A percentile compares a stretch with the other conserved stretches of the same genome.
Conservation (phyloP, 2,113 vertebrate species). For the Notechis scutatus region DNA sequence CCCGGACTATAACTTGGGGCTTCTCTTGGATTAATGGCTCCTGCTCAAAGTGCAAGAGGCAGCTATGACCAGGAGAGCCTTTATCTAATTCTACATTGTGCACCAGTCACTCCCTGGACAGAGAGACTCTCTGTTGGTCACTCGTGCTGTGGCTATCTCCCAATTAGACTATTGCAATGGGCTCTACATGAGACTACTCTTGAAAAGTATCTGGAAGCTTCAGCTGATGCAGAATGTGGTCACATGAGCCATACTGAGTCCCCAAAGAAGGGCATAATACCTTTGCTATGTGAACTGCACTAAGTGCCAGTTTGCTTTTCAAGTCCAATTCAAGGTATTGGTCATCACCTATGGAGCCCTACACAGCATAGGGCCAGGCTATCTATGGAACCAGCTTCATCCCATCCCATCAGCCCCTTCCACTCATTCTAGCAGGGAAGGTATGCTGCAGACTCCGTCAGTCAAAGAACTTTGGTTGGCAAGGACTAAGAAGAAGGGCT, state of each 20-base stretch:
- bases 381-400: no score
- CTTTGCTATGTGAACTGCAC: no score
- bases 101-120: neutral
- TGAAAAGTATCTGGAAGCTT: neutral
- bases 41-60: neutral
- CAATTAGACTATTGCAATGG: neutral
- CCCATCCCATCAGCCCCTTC: no score
- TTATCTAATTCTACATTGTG: neutral
- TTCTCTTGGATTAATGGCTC: neutral
- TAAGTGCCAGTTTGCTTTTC: no score
- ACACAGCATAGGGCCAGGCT: no score
- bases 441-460: neutral
- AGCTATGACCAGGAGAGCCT: neutral
- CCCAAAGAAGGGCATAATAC: no score
- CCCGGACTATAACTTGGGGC: neutral
- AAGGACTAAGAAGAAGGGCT: neutral
- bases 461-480: neutral
- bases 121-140: neutral
- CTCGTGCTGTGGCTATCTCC: neutral
- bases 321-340: no score
- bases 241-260: no score
- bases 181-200: neutral
- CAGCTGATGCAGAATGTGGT: no score
- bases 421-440: neutral
- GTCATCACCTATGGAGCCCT: no score